Percentiles rank a stretch among this genome's conserved stretches.
Evolutionary conservation across 2,888 invertebrate genomes (phyloP).

Genomic region (Thereva unica): DNA sequence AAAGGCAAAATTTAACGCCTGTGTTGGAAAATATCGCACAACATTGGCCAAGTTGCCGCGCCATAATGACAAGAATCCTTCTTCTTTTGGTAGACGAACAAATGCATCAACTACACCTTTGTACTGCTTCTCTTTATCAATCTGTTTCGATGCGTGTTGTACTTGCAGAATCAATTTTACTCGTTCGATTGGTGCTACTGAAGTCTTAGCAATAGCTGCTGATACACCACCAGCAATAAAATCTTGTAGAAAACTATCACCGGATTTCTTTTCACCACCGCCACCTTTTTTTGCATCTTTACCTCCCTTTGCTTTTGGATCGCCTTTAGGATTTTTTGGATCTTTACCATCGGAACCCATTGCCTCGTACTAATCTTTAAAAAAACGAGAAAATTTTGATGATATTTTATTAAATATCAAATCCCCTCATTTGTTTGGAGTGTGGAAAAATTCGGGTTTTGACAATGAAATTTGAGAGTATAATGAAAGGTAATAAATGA

Average conservation of each 20-base stretch:
- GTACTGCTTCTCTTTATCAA: constrained; percentile 78
- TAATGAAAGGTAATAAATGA: too few species aligned
- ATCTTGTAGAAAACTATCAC: constrained; percentile 65
- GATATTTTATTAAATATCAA: too few species aligned
- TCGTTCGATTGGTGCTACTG: constrained; percentile 88
- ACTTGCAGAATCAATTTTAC: constrained; percentile 89
- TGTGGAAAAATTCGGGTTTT: too few species aligned
- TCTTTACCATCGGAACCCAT: too few species aligned
- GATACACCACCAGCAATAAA: constrained; percentile 85
- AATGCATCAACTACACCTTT: constrained; percentile 81
- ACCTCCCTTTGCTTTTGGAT: neutral
- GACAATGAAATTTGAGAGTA: too few species aligned
- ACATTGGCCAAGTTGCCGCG: constrained; percentile 90
- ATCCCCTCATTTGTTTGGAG: too few species aligned
- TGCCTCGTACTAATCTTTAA: too few species aligned
- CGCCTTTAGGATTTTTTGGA: too few species aligned
- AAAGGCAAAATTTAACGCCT: constrained; percentile 88
- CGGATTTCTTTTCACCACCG: constrained; percentile 29
- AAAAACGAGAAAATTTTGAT: too few species aligned
- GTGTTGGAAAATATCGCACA: constrained; percentile 87
- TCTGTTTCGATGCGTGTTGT: constrained; percentile 84
- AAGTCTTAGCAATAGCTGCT: constrained; percentile 87
- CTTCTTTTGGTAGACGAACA: constrained; percentile 77
- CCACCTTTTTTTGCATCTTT: constrained; percentile 37
- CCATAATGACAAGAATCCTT: constrained; percentile 80